Base-by-base conservation (phyloP, 1,140 invertebrate genomes). In the Pachyrhynchus sulphureomaculatus region DNA sequence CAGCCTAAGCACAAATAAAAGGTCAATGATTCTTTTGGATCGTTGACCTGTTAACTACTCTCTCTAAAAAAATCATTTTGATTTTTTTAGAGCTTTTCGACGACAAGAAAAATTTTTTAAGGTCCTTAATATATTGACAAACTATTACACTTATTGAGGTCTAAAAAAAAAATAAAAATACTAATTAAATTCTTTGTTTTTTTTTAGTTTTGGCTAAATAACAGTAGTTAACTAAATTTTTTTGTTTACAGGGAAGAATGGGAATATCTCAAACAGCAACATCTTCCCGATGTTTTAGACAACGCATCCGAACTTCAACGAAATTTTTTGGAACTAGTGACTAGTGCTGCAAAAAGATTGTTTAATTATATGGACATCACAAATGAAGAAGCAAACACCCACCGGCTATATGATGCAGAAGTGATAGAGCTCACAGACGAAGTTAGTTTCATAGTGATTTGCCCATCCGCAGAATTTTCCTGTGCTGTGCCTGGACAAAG, bases 401-500 rank as follows among this genome's bases (percentile, higher is more conserved):
- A 91, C 78, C 82, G 95, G 63, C 77, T 97, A 15, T 98, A 96
- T 76, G 92, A 95, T 68, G 80, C 88, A 5, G 95, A 98, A 80
- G 90, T 98, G 0, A 88, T 98, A 41, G 95, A 98, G 76, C 78
- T 96, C 1, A 93, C 88, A 65, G 80, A 81, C 41, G 89, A 95
- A 57, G 92, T 97, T 17, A 92, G 93, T 20, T 90, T 98, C 58
- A 80, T 98, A 0, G 86, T 98, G 55, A 81, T 96, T 4, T 89
- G 96, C 60, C 95, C 95, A 0, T 89, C 93, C 0, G 86, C 89
- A 0, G 94, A 97, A 68, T 86, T 88, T 44, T 92, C 94, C 0
- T 97, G 94, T 70, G 90, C 90, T 1, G 91, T 94, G 0, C 92
- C 93, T 0, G 92, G 92, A 0, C 91, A 95, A 64, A 84, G 86